Base-by-base conservation (phyloP, 23 tunicate species). In the Phallusia fumigata region DNA sequence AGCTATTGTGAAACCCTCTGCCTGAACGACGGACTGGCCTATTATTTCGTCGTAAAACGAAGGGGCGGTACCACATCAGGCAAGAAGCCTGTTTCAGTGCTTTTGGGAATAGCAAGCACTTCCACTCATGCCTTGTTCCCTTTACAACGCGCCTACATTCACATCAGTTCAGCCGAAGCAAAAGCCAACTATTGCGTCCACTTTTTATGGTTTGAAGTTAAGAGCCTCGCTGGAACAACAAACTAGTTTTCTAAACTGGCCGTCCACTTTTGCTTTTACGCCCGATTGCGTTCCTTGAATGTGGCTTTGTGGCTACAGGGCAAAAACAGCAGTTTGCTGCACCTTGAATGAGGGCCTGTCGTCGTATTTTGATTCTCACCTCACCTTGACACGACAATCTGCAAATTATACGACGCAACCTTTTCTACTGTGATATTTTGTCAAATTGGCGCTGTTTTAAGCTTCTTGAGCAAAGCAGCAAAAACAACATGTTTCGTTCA, bases 191-290 rank as follows among this genome's bases (percentile, higher is more conserved):
- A 58, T 6, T 58, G 5, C 8, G 69, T 24, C 28, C 69, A 58
- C 69, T 8, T 58, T 58, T 58, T 58, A 16, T 6, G 69, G 69
- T 58, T 24, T 6, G 16, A 58, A 58, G 28, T 58, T 58, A 58
- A 58, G 69, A 16, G 69, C 28, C 69, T 58, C 69, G 13, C 69
- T 58, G 69, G 26, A 58, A 21, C 11, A 58, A 58, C 69, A 58
- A 58, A 2, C 13, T 58, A 5, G 26, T 1, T 16, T 58, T 58
- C 13, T 13, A 58, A 21, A 58, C 3, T 58, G 69, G 26, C 26
- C 13, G 69, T 58, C 69, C 69, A 58, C 69, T 58, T 58, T 58
- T 58, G 69, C 69, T 13, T 58, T 58, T 6, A 58, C 69, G 69
- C 69, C 11, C 28, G 28, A 24, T 58, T 58, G 69, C 69, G 3